Evolutionary conservation across 2,113 vertebrate species (phyloP), one percentile per base, ranked within the genome.

Genomic region (Tauraco erythrolophus): DNA sequence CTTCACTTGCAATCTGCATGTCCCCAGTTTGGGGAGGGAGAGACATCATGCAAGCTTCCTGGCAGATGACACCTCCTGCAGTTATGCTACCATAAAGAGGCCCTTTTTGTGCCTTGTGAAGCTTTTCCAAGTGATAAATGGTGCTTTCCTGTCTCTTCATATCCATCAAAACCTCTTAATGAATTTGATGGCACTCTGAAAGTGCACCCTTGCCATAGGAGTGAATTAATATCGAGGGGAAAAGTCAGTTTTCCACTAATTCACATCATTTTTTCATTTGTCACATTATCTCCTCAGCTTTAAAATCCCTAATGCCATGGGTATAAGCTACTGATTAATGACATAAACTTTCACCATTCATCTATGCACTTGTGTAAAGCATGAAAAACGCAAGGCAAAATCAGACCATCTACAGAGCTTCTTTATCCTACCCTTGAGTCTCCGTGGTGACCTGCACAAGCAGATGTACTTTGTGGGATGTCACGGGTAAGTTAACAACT

Each of bases 121-220:
- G 93, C 56, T 91, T 90, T 90, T 77, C 60, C 19, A 56, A 93
- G 79, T 64, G 68, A 90, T 77, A 92, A 88, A 71, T 81, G 51
- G 25, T 88, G 70, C 54, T 95, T 85, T 95, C 19, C 11, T 72
- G 31, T 89, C 77, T 78, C 84, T 94, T 80, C n/a, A 43, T 88
- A 94, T 85, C 84, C 92, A 94, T 95, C 89, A 97, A 77, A 95
- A 77, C 41, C 81, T 84, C 54, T 91, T 93, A 95, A 94, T 77
- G 87, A 88, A 79, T 93, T 89, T 94, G 81, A 96, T 66, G 88
- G 45, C 33, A 0, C 68, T 91, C 60, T 86, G 46, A 53, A 94
- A 97, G 51, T 71, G 53, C 81, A 60, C 91, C 74, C 92, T 89
- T 94, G 91, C 89, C 87, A 62, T 9, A 66, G 77, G 45, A 95